Evolutionary conservation across 2,888 invertebrate genomes (phyloP).

Genomic region (Ecliptopera silaceata): DNA sequence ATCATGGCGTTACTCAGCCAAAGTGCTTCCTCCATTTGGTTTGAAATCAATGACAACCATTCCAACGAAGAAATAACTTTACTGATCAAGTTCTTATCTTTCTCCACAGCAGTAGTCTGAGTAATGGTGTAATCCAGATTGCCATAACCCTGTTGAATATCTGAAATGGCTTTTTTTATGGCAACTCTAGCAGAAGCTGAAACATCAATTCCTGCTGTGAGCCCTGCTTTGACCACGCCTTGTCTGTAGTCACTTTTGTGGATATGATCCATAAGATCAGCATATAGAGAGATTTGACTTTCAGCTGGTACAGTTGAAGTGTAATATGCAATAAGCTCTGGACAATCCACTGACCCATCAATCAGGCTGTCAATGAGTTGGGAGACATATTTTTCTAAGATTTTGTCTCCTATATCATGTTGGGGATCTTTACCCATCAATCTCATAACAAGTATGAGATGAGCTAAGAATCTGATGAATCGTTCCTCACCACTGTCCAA

Average conservation of each 20-base stretch:
- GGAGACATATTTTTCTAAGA: slow-evolving; percentile 89
- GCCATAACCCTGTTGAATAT: slow-evolving; percentile 74
- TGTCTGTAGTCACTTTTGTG: slow-evolving; percentile 85
- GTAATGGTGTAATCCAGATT: slow-evolving; percentile 84
- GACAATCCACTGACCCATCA: slow-evolving; percentile 84
- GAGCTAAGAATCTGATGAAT: slow-evolving; percentile 91
- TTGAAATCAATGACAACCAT: slow-evolving; percentile 91
- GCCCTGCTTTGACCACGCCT: slow-evolving; percentile 87
- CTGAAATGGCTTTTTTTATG: slow-evolving; percentile 87
- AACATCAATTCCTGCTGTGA: slow-evolving; percentile 91
- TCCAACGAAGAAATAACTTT: slow-evolving; percentile 86
- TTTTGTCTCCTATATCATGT: slow-evolving; percentile 88
- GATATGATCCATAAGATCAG: slow-evolving; percentile 87
- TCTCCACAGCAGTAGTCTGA: slow-evolving; percentile 85
- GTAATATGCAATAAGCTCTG: slow-evolving; percentile 92
- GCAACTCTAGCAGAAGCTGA: slow-evolving; percentile 92
- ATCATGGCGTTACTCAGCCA: slow-evolving; percentile 95
- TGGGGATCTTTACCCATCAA: slow-evolving; percentile 89
- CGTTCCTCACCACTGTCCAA: slow-evolving; percentile 79
- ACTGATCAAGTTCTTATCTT: slow-evolving; percentile 68
- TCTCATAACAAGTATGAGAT: slow-evolving; percentile 91
- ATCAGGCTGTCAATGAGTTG: slow-evolving; percentile 84
- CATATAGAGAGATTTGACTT: slow-evolving; percentile 83
- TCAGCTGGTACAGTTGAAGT: slow-evolving; percentile 88
- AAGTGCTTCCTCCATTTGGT: slow-evolving; percentile 91